These are phyloP conservation scores for Prinia subflava DNA, from an alignment of 2,113 vertebrate genomes.

Conservation along the genomic window DNA sequence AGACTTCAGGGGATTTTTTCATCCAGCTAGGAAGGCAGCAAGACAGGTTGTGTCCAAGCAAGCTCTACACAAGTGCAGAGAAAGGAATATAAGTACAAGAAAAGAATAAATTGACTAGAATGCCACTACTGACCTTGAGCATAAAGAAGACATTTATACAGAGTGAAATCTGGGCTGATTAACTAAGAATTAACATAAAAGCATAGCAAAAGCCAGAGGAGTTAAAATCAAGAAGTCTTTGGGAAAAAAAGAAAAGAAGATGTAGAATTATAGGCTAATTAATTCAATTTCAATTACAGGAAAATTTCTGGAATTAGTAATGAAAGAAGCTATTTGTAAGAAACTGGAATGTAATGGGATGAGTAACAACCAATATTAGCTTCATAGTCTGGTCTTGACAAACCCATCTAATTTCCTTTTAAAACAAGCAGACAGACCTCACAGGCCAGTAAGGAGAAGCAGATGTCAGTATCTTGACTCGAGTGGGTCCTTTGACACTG, in stretches of 20 bases:
- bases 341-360: slow-evolving; percentile 9
- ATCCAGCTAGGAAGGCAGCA: neutral
- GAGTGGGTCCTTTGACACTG: slow-evolving; percentile 7
- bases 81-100: neutral
- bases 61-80: neutral
- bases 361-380: slow-evolving; percentile 15
- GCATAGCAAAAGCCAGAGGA: neutral
- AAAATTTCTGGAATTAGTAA: slow-evolving; percentile 18
- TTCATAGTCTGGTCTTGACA: slow-evolving; percentile 19
- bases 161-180: neutral
- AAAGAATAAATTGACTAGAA: neutral
- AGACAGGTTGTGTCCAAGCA: neutral
- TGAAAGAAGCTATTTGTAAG: slow-evolving; percentile 9
- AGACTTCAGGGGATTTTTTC: neutral
- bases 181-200: neutral
- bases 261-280: neutral
- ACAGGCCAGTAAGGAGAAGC: slow-evolving; percentile 45
- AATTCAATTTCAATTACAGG: slow-evolving; percentile 13
- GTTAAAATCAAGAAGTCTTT: neutral
- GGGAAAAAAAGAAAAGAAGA: neutral
- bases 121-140: neutral
- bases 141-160: neutral
- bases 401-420: slow-evolving; percentile 24
- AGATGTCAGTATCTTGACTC: slow-evolving; percentile 40
- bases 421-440: slow-evolving; percentile 30